Evolutionary conservation across 2,888 invertebrate species (phyloP).

Genomic region (Brachypalpus laphriformis): DNA sequence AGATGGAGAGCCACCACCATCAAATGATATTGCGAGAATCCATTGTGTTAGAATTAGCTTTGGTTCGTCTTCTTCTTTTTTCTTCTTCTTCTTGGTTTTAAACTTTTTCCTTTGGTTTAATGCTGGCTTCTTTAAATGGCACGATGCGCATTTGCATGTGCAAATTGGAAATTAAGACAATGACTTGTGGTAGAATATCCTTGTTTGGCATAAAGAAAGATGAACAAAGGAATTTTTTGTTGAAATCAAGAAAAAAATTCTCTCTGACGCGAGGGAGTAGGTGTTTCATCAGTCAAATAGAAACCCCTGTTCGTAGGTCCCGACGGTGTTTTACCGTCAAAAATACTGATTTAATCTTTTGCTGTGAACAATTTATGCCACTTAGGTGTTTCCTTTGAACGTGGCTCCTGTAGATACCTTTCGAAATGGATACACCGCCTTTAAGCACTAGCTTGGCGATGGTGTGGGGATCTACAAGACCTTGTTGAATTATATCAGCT

Average conservation of each 20-base stretch:
- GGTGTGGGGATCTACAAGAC: too few relatives aligned
- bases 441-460: too few relatives aligned
- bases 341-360: too few relatives aligned
- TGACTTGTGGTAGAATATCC: constrained; percentile 12
- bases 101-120: too few relatives aligned
- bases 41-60: constrained; percentile 30
- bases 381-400: too few relatives aligned
- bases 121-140: constrained; percentile 5
- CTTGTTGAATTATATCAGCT: too few relatives aligned
- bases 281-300: too few relatives aligned
- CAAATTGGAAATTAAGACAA: constrained; percentile 45
- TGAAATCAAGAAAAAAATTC: not conserved
- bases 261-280: not conserved
- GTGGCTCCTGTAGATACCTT: too few relatives aligned
- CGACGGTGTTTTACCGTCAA: too few relatives aligned
- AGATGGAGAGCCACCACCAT: not conserved
- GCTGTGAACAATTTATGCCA: too few relatives aligned
- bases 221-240: not conserved
- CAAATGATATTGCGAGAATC: constrained; percentile 1
- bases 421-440: too few relatives aligned
- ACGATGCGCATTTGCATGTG: constrained; percentile 40
- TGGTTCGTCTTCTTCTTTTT: not conserved
- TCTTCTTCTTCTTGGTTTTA: not conserved
- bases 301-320: too few relatives aligned
- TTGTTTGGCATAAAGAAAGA: not conserved